Evolutionary conservation across 2,888 invertebrate genomes (phyloP).

Genomic region (Cryptocheilus praepositus): DNA sequence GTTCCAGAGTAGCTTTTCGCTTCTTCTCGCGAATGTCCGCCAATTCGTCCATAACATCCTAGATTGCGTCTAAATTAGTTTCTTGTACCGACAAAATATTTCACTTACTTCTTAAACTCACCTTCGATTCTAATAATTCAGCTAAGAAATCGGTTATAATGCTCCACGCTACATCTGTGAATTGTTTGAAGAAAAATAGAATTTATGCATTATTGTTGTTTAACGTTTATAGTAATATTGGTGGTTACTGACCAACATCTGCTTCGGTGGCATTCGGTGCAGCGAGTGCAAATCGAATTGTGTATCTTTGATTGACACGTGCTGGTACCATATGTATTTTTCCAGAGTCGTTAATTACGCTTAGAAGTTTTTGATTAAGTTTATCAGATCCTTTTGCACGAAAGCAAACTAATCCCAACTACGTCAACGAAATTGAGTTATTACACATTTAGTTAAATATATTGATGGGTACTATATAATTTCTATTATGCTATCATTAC

Average conservation of each 20-base stretch:
- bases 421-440: slow-evolving; percentile 49
- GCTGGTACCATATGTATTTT: slow-evolving; percentile 98
- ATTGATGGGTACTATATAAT: too few relatives aligned
- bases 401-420: slow-evolving; percentile 95
- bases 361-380: slow-evolving; percentile 92
- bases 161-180: slow-evolving; percentile 88
- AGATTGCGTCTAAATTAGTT: slow-evolving; percentile 1
- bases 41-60: slow-evolving; percentile 83
- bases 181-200: not conserved
- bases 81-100: not conserved
- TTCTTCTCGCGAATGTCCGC: slow-evolving; percentile 85
- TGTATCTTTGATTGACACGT: slow-evolving; percentile 90
- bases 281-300: slow-evolving; percentile 95
- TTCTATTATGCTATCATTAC: too few relatives aligned
- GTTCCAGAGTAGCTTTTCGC: slow-evolving; percentile 87
- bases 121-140: slow-evolving; percentile 84
- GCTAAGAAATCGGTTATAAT: slow-evolving; percentile 88
- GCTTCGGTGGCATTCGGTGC: slow-evolving; percentile 91
- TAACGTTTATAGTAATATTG: not conserved
- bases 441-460: too few relatives aligned
- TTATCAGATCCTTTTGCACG: slow-evolving; percentile 87
- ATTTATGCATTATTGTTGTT: not conserved
- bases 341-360: slow-evolving; percentile 95
- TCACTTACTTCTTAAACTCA: slow-evolving; percentile 28
- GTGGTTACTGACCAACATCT: slow-evolving; percentile 81